phyloP scores from a whole-genome alignment of 1,140 invertebrate genomes.

The Zaprionus ornatus region DNA sequence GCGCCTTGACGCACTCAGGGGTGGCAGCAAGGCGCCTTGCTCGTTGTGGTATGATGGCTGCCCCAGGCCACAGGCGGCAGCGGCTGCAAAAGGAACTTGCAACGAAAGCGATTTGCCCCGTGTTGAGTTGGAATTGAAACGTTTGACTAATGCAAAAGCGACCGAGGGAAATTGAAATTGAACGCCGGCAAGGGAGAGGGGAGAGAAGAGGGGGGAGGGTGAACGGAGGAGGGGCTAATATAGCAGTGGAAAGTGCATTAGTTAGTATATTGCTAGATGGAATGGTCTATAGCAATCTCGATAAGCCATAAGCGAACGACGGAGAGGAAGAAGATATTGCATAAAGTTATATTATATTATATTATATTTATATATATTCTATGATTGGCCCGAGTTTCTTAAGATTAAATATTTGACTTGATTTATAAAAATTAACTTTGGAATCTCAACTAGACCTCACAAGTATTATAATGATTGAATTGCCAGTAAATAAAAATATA shows the following conservation, averaged over 20 bases:
- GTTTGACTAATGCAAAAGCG: slow-evolving; percentile 60
- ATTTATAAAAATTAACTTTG: no score
- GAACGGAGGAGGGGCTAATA: neutral
- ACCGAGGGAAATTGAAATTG: neutral
- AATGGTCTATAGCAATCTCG: neutral
- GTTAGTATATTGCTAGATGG: neutral
- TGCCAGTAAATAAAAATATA: no score
- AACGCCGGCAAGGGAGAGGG: neutral
- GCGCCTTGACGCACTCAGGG: slow-evolving; percentile 27
- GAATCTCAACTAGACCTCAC: no score
- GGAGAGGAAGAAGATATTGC: neutral
- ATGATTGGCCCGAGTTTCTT: no score
- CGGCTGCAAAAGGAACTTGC: slow-evolving; percentile 4
- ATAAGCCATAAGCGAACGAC: neutral
- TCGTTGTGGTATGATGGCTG: slow-evolving; percentile 55
- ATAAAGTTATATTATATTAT: neutral
- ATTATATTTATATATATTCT: no score
- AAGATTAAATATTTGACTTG: no score
- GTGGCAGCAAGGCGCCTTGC: neutral
- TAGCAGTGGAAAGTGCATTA: neutral
- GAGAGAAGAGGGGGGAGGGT: neutral
- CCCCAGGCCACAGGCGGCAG: slow-evolving; percentile 32
- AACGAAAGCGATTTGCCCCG: slow-evolving; percentile 65
- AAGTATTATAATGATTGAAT: no score
- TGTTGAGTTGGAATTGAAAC: slow-evolving; percentile 62